Conservation (phyloP, 2,797 vertebrate genomes). For the Triplophysa yarkandensis region DNA sequence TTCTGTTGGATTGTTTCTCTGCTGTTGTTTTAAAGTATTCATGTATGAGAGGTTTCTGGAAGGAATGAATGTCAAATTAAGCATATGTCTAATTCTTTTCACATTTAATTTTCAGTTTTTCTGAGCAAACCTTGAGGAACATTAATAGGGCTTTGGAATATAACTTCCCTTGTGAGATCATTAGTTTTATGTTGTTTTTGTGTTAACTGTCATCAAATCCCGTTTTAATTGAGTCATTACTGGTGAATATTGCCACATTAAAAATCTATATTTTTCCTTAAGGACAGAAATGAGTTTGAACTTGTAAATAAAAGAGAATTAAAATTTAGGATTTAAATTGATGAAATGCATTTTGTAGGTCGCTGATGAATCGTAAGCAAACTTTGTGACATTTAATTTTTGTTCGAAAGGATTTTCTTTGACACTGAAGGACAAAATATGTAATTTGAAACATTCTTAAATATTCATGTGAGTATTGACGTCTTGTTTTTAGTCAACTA, state of each 20-base stretch:
- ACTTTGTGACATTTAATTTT: no score
- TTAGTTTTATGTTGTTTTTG: not conserved
- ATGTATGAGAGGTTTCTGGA: constrained; percentile 13
- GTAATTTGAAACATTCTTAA: no score
- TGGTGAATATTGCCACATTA: not conserved
- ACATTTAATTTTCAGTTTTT: not conserved
- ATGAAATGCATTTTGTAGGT: no score
- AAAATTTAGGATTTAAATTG: no score
- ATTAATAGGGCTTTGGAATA: not conserved
- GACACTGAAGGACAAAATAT: no score
- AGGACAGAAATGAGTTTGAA: not conserved
- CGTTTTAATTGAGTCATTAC: not conserved
- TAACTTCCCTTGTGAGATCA: constrained; percentile 4
- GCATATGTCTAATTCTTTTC: not conserved
- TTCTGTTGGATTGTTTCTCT: constrained; percentile 34
- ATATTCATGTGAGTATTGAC: no score
- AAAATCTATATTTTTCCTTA: not conserved
- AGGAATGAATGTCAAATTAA: not conserved
- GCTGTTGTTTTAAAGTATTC: not conserved
- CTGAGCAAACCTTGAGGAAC: not conserved
- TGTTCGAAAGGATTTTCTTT: no score
- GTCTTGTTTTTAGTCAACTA: no score
- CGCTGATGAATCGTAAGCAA: no score
- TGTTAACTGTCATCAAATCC: not conserved
- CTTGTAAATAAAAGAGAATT: no score